A percentile compares a stretch with the other conserved stretches of the same genome.
These are phyloP conservation scores for Piprites chloris DNA, from an alignment of 2,113 vertebrate species.

Conservation along the genomic window DNA sequence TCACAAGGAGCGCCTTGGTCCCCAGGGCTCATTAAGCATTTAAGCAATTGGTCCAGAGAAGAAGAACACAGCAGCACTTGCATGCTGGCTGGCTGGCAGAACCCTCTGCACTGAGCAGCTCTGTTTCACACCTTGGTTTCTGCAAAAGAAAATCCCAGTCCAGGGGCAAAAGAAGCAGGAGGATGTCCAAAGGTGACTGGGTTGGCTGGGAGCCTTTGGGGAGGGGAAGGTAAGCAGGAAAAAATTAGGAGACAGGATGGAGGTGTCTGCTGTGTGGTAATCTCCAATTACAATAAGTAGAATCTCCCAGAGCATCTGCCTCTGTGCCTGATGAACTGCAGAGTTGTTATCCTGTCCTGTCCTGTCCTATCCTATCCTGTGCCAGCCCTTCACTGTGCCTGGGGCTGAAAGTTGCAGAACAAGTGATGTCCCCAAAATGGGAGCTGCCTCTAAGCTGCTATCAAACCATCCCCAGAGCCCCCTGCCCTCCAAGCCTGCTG, in stretches of 20 bases:
- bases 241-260: not conserved
- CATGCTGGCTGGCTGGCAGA: not conserved
- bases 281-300: not conserved
- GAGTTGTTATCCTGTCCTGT: not conserved
- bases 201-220: not conserved
- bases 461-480: not conserved
- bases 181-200: not conserved
- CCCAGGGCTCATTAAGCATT: not conserved
- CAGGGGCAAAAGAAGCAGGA: not conserved
- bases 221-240: not conserved
- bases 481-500: not conserved
- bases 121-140: not conserved
- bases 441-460: not conserved
- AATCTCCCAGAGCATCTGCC: not conserved
- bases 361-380: not conserved
- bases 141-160: not conserved
- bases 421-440: not conserved
- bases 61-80: not conserved
- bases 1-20: not conserved
- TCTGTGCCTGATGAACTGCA: not conserved
- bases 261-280: not conserved
- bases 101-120: not conserved
- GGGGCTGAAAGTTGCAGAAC: not conserved
- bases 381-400: not conserved
- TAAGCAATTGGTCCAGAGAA: not conserved